Evolutionary conservation across 2,888 invertebrate species (phyloP).

Genomic region (Latrodectus elegans): DNA sequence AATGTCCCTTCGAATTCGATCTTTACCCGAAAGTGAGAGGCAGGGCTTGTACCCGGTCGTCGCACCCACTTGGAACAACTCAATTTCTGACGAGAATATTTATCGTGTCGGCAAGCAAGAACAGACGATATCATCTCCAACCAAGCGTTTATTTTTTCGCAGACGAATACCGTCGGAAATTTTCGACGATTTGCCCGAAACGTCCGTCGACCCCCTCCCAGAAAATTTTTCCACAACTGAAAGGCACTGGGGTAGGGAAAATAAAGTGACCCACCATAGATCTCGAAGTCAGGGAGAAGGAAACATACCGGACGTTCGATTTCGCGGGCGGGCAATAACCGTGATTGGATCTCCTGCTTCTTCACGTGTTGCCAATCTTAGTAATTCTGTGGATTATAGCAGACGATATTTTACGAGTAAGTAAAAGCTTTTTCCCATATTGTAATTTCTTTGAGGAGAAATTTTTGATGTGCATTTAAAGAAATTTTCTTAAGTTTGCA

Average conservation of each 20-base stretch:
- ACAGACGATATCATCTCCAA: conserved; percentile 23
- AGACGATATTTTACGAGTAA: conserved; percentile 38
- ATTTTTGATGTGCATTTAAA: neutral
- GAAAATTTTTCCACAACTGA: conserved; percentile 8
- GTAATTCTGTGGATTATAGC: conserved; percentile 56
- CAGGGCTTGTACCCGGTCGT: conserved; percentile 37
- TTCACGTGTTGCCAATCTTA: conserved; percentile 15
- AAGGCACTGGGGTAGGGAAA: conserved; percentile 1
- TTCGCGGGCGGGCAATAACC: conserved; percentile 38
- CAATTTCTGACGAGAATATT: conserved; percentile 33
- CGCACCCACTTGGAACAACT: conserved; percentile 16
- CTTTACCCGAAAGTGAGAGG: conserved; percentile 27
- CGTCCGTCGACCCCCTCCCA: conserved; percentile 62
- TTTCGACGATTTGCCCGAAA: conserved; percentile 63
- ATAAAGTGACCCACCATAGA: neutral
- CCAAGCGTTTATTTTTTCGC: conserved; percentile 52
- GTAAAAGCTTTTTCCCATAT: neutral
- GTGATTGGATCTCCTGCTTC: conserved; percentile 54
- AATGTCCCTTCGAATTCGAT: conserved; percentile 57
- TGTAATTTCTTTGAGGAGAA: neutral
- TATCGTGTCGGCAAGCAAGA: conserved; percentile 10
- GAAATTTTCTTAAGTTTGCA: neutral
- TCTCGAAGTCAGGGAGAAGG: neutral
- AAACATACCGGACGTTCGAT: conserved; percentile 4
- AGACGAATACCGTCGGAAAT: conserved; percentile 56